phyloP scores from a whole-genome alignment of 2,888 invertebrate genomes.

The Ophioninae sp. region DNA sequence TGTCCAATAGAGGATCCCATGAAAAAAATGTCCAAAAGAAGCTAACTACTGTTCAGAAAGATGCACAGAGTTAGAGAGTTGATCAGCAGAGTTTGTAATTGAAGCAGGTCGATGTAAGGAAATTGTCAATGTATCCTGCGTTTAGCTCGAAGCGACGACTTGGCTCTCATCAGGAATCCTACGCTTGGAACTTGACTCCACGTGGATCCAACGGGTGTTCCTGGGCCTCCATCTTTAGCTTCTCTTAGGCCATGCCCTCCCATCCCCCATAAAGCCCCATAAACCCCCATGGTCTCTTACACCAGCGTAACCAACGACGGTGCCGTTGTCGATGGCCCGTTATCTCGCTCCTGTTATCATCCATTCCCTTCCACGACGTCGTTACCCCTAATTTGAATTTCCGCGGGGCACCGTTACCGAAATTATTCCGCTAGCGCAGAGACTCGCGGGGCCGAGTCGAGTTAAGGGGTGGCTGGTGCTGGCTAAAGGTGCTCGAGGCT shows the following conservation, averaged over 20 bases:
- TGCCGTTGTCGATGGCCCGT: constrained; percentile 63
- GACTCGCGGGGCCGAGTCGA: constrained; percentile 43
- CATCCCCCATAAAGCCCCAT: constrained; percentile 1
- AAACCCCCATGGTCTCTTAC: constrained; percentile 35
- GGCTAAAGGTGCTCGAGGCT: constrained; percentile 38
- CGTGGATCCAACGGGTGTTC: neutral
- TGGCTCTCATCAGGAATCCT: constrained; percentile 38
- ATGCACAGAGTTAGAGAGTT: neutral
- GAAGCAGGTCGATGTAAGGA: neutral
- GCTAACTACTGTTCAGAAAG: no score
- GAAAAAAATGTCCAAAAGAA: no score
- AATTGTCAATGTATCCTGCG: constrained; percentile 30
- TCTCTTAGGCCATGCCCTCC: neutral
- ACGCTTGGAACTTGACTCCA: neutral
- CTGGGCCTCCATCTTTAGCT: neutral
- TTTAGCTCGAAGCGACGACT: constrained; percentile 59
- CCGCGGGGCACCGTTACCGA: constrained; percentile 72
- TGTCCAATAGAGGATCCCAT: no score
- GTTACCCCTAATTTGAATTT: constrained; percentile 75
- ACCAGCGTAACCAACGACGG: constrained; percentile 38
- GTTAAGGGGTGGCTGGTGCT: constrained; percentile 19
- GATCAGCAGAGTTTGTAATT: neutral
- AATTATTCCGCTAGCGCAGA: constrained; percentile 70
- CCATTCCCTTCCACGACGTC: constrained; percentile 68
- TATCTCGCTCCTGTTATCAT: constrained; percentile 66